A percentile compares a stretch with the other conserved stretches of the same genome.
Conservation (phyloP, 1,140 invertebrate genomes). For the Bombus breviceps region DNA sequence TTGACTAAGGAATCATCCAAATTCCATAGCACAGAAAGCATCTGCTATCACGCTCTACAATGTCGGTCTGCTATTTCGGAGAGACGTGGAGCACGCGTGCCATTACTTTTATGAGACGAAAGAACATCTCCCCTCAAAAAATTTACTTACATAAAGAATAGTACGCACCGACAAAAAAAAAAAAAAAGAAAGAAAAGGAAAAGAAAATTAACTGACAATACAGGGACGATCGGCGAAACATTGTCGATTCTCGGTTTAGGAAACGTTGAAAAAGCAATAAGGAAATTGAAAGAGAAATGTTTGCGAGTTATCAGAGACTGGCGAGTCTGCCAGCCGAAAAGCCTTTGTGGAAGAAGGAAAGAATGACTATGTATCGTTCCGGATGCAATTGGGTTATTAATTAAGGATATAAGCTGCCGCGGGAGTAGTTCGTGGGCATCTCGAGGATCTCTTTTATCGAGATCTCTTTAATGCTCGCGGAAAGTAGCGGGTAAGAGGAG, state of each 20-base stretch:
- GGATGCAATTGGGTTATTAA: constrained; percentile 52
- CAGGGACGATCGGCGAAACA: too few relatives aligned
- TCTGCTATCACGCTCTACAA: not conserved
- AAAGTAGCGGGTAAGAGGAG: constrained; percentile 13
- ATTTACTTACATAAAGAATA: not conserved
- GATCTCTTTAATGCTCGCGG: constrained; percentile 46
- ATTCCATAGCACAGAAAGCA: constrained; percentile 12
- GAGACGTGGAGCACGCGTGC: not conserved
- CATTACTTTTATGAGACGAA: too few relatives aligned
- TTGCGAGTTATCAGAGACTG: too few relatives aligned
- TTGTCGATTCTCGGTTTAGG: too few relatives aligned
- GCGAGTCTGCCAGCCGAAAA: not conserved
- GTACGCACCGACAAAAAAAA: too few relatives aligned
- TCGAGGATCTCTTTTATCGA: constrained; percentile 47
- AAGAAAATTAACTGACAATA: too few relatives aligned
- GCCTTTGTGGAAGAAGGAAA: not conserved
- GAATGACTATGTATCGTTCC: constrained; percentile 12
- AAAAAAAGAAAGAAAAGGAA: too few relatives aligned
- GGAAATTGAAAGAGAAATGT: not conserved
- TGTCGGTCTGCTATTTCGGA: not conserved
- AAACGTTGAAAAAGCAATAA: not conserved
- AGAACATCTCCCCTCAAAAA: not conserved
- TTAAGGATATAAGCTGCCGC: constrained; percentile 42
- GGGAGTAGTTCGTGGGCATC: constrained; percentile 22
- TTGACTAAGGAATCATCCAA: constrained; percentile 22